Evolutionary conservation across 2,797 vertebrate genomes (phyloP), one percentile per base, ranked within the genome.

Genomic region (Pantherophis alleghaniensis): DNA sequence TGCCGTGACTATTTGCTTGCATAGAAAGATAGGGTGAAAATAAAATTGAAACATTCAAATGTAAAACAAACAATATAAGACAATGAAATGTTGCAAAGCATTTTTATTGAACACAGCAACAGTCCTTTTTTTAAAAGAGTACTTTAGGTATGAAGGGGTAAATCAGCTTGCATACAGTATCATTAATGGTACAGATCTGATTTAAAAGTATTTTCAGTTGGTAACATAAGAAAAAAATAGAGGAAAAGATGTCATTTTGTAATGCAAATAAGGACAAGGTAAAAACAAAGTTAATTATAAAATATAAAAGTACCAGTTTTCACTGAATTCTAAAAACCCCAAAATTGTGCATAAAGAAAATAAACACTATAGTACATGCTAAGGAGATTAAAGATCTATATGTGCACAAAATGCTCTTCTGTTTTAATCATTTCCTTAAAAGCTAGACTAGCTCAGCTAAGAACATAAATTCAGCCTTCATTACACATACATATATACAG

Each of bases 91-190:
- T 11, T 57, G 16, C 88, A 94, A 93, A 86, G 0, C 18, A 9
- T 91, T 93, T 89, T 24, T 59, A n/a, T n/a, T 94, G 57, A 47
- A 93, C 0, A 79, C 88, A 93, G 14, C 42, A 91, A 57, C 26
- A 24, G 10, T 61, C 18, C 22, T 63, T 63, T 22, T 91, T 86
- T 61, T 16, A 7, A 69, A 51, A 51, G 26, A 91, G 66, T 92
- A 94, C 0, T 0, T 66, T 96, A 91, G 94, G 96, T 95, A 95
- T 95, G 95, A 95, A 96, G 96, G 86, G 94, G 88, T 91, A 93
- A 94, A 95, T 90, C 53, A 95, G 93, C 93, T 18, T 94, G 93
- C 93, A 95, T 93, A 7, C 83, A 90, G 55, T 89, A 93, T 90
- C 90, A 91, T 90, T 16, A 86, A 14, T 63, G 3, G 32, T 32